Conservation (phyloP, 2,113 vertebrate genomes). For the Aspidoscelis tigris region DNA sequence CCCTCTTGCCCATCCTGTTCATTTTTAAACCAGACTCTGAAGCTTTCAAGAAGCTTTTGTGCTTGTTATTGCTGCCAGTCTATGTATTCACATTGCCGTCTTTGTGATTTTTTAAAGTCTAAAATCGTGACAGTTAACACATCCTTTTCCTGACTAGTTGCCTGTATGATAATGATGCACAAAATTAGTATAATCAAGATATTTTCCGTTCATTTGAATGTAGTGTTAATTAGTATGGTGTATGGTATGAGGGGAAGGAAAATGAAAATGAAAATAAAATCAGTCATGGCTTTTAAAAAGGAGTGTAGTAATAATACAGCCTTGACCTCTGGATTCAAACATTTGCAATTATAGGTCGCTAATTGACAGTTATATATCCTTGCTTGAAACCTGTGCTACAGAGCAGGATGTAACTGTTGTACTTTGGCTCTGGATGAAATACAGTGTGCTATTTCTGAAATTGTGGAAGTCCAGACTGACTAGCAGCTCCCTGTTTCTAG, state of each 20-base stretch:
- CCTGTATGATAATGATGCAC: no score
- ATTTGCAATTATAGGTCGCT: constrained; percentile 19
- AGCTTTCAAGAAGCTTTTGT: no score
- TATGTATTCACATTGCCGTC: no score
- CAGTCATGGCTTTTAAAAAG: constrained; percentile 38
- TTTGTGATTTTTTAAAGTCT: no score
- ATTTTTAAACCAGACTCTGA: no score
- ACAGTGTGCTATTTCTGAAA: neutral
- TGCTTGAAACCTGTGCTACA: constrained; percentile 22
- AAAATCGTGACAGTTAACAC: no score
- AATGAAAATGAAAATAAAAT: constrained; percentile 40
- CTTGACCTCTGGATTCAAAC: constrained; percentile 51
- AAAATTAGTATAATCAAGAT: neutral
- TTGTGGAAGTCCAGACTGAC: neutral
- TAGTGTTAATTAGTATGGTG: neutral
- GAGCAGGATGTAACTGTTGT: neutral
- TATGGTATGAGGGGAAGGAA: constrained; percentile 18
- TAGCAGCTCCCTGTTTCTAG: neutral
- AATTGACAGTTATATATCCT: constrained; percentile 50
- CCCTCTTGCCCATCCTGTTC: no score
- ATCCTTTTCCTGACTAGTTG: no score
- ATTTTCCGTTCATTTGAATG: neutral
- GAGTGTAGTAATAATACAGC: constrained; percentile 39
- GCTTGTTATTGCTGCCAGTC: no score
- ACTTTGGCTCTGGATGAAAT: neutral